These are phyloP conservation scores for Heloderma charlesbogerti DNA, from an alignment of 2,113 vertebrate genomes.

Conservation along the genomic window DNA sequence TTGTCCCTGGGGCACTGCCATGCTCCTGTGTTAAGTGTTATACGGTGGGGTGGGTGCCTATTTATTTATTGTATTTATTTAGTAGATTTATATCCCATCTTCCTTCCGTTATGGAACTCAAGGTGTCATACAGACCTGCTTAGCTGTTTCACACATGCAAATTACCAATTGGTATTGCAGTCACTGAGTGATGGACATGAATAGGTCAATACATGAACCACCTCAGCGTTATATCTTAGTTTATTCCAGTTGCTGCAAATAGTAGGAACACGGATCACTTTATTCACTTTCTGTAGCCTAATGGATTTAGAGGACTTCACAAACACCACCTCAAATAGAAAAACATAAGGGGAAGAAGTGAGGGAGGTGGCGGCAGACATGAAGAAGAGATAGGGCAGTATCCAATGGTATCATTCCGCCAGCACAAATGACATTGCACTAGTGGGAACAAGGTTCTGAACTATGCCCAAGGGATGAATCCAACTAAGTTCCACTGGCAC, in stretches of 20 bases:
- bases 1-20: not conserved
- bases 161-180: not conserved
- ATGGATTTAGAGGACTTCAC: not conserved
- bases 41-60: too few relatives aligned
- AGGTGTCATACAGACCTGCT: not conserved
- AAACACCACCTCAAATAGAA: not conserved
- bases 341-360: not conserved
- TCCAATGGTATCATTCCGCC: too few relatives aligned
- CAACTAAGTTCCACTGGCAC: too few relatives aligned
- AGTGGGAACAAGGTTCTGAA: too few relatives aligned
- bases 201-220: not conserved
- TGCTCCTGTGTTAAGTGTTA: not conserved
- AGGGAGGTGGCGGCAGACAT: too few relatives aligned
- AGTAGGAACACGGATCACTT: too few relatives aligned
- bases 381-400: not conserved
- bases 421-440: too few relatives aligned
- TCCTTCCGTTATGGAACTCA: not conserved
- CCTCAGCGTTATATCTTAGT: not conserved
- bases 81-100: not conserved
- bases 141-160: not conserved
- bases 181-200: not conserved
- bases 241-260: not conserved
- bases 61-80: not conserved
- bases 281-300: not conserved
- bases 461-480: too few relatives aligned